Conservation (phyloP, 2,888 invertebrate species). For the Himalopsyche japonica region DNA sequence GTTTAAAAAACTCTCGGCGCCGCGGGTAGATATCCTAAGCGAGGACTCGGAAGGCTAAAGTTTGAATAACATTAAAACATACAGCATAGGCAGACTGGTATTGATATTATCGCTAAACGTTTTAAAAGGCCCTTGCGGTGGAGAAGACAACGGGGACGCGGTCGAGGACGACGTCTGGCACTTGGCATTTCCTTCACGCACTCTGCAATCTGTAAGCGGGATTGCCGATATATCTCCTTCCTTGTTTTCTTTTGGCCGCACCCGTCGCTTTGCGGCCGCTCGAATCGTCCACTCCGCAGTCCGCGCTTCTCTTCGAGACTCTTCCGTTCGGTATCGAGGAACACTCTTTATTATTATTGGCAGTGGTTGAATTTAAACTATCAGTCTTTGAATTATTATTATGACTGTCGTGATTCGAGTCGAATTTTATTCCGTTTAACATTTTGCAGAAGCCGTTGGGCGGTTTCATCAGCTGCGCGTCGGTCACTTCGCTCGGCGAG, state of each 20-base stretch:
- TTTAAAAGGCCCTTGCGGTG: slow-evolving; percentile 34
- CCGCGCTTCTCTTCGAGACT: background rate
- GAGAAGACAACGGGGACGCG: slow-evolving; percentile 13
- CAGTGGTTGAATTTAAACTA: slow-evolving; percentile 36
- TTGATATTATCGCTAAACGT: slow-evolving; percentile 35
- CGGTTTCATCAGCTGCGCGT: slow-evolving; percentile 47
- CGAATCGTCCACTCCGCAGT: slow-evolving; percentile 49
- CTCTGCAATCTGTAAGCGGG: slow-evolving; percentile 9
- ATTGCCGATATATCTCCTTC: slow-evolving; percentile 14
- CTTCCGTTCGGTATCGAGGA: slow-evolving; percentile 42
- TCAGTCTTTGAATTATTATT: slow-evolving; percentile 40
- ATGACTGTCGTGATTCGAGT: slow-evolving; percentile 20
- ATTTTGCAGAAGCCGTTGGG: slow-evolving; percentile 29
- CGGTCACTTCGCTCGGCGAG: slow-evolving; percentile 41
- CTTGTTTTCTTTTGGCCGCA: slow-evolving; percentile 53
- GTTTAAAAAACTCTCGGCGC: background rate
- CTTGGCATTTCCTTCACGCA: background rate
- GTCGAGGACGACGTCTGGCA: background rate
- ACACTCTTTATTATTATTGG: slow-evolving; percentile 34
- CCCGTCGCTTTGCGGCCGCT: slow-evolving; percentile 49
- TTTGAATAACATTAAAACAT: slow-evolving; percentile 16
- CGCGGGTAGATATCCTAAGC: background rate
- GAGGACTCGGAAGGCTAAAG: background rate
- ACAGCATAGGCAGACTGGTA: slow-evolving; percentile 40
- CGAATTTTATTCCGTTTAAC: slow-evolving; percentile 16